These are phyloP conservation scores for Acrocera orbiculus DNA, from an alignment of 2,888 invertebrate genomes.

Conservation along the genomic window DNA sequence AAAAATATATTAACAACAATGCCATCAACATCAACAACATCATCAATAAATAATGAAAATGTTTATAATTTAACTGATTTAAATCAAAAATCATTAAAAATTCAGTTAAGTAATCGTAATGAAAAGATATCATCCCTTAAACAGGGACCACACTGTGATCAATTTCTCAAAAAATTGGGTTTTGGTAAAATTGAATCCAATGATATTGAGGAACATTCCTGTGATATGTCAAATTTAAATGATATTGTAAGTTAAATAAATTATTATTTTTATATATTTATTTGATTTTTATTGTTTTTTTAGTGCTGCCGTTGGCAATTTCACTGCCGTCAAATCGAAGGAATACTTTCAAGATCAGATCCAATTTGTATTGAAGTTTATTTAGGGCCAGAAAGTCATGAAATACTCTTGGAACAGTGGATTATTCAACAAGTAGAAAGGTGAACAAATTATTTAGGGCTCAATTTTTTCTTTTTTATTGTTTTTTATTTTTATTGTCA, in stretches of 20 bases:
- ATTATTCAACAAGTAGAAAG: conserved; percentile 27
- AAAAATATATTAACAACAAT: conserved; percentile 3
- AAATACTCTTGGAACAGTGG: conserved; percentile 31
- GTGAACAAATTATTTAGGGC: conserved; percentile 15
- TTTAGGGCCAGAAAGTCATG: conserved; percentile 28
- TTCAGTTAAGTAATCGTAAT: neutral
- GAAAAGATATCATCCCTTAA: conserved; percentile 18
- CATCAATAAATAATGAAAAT: neutral
- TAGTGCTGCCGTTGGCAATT: conserved; percentile 31
- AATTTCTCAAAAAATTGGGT: conserved; percentile 31
- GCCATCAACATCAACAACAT: conserved; percentile 7
- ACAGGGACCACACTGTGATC: conserved; percentile 33
- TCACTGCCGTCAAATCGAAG: conserved; percentile 28
- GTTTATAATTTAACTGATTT: conserved; percentile 4
- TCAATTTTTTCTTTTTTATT: neutral
- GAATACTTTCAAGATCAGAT: conserved; percentile 25
- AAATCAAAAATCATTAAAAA: conserved; percentile 1
- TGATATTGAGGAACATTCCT: conserved; percentile 31
- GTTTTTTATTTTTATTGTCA: neutral
- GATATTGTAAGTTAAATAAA: conserved; percentile 29
- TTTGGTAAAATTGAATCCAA: conserved; percentile 25
- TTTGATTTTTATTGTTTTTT: conserved; percentile 7
- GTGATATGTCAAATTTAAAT: conserved; percentile 32
- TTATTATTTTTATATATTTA: no score
- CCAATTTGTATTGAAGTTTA: conserved; percentile 31